phyloP scores from a whole-genome alignment of 2,113 vertebrate genomes.

The Nansenia antarctica region DNA sequence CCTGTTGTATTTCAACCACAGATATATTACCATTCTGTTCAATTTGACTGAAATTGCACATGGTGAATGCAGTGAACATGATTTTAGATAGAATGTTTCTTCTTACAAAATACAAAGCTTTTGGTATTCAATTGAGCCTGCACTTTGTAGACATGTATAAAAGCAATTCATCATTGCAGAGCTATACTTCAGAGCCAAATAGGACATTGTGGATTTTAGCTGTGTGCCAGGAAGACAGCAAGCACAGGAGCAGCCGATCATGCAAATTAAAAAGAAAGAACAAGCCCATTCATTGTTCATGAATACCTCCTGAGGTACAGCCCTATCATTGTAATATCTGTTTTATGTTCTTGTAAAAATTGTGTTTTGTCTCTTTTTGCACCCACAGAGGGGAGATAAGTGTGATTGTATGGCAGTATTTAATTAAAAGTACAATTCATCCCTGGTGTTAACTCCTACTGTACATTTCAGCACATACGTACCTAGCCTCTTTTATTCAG shows the following conservation, averaged over 20 bases:
- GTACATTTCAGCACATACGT: constrained; percentile 25
- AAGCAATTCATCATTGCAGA: constrained; percentile 5
- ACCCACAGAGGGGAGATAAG: constrained; percentile 35
- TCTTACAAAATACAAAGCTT: not conserved
- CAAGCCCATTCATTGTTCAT: constrained; percentile 34
- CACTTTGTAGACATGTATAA: constrained; percentile 2
- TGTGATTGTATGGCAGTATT: constrained; percentile 41
- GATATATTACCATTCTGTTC: too few species aligned
- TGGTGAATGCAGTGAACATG: too few species aligned
- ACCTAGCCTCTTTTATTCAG: constrained; percentile 27
- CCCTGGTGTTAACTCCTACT: constrained; percentile 16
- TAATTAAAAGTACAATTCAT: constrained; percentile 55
- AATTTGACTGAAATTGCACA: too few species aligned
- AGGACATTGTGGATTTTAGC: constrained; percentile 17
- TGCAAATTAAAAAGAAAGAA: constrained; percentile 25
- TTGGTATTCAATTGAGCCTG: not conserved
- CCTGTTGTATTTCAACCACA: too few species aligned
- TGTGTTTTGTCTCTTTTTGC: constrained; percentile 15
- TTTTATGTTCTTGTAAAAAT: constrained; percentile 38
- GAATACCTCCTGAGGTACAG: constrained; percentile 27
- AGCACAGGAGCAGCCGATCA: constrained; percentile 8
- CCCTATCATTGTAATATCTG: constrained; percentile 40
- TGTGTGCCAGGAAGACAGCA: not conserved
- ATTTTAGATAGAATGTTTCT: not conserved
- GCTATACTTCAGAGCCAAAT: constrained; percentile 18